Base-by-base conservation (phyloP, 2,113 vertebrate genomes). In the Pipra filicauda region DNA sequence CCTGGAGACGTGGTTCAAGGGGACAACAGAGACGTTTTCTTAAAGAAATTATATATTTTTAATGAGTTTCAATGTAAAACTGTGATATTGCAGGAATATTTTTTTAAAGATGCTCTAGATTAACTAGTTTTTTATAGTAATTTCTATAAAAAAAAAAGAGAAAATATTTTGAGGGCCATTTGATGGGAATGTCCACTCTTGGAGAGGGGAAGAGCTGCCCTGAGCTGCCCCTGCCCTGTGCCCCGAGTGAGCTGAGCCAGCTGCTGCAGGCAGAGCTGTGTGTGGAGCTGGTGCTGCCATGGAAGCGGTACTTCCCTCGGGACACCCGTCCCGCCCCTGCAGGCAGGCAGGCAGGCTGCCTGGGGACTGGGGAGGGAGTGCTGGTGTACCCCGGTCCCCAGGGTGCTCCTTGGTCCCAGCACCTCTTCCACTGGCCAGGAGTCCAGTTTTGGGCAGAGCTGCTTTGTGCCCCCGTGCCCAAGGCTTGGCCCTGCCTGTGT, bases 41-140 rank as follows among this genome's bases (percentile, higher is more conserved):
- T 39, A 43, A 77, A 75, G 83, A 89, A 94, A 85, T 91, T 94
- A 12, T 97, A 89, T 96, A 92, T 96, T 97, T 97, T 97, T 95
- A 81, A 89, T 37, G 75, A 88, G 51, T 88, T 96, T 94, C 91
- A 44, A 67, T 78, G 92, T 87, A 58, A 97, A 94, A 88, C 92
- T 93, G 95, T 97, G 94, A 96, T 77, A 91, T 11, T 77, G 94
- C 94, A 89, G 89, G 95, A 95, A 92, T 93, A 94, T 96, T 98
- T 96, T 97, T 96, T 85, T 96, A 96, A 92, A 95, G 92, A 95
- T 95, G 85, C 70, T 96, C 81, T 74, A 93, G 94, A 95, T 91
- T 55, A 94, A 85, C 77, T 96, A 91, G 94, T 96, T 97, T 97
- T 97, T 95, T 96, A 94, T 95, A 94, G 95, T 88, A 80, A 95